These are phyloP conservation scores for Poicephalus gulielmi DNA, from an alignment of 2,113 vertebrate species.

Conservation along the genomic window DNA sequence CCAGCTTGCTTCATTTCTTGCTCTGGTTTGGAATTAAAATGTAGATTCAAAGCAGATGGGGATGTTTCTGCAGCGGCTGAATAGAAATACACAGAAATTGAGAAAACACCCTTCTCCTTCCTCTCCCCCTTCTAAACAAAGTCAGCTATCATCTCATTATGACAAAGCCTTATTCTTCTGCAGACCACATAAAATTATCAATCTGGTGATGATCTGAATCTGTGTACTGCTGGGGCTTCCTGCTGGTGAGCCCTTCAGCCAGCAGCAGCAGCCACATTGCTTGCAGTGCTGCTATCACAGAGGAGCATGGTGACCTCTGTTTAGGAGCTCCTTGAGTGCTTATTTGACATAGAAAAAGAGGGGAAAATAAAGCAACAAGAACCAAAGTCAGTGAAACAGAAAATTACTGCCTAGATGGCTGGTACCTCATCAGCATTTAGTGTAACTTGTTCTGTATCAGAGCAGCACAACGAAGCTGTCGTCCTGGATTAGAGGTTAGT, in stretches of 20 bases:
- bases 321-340: background rate
- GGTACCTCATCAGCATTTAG: background rate
- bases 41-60: constrained; percentile 63
- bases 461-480: background rate
- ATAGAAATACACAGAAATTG: constrained; percentile 30
- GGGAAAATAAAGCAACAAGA: background rate
- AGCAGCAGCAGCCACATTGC: background rate
- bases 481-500: constrained; percentile 2
- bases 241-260: background rate
- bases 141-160: constrained; percentile 18
- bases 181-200: constrained; percentile 19
- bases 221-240: background rate
- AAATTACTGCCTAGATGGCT: constrained; percentile 6
- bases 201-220: background rate
- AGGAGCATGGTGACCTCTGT: background rate
- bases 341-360: constrained; percentile 25
- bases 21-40: constrained; percentile 29
- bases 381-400: constrained; percentile 12
- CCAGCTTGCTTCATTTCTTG: constrained; percentile 9
- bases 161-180: constrained; percentile 47
- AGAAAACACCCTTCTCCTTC: background rate
- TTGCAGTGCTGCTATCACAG: accelerated
- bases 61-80: constrained; percentile 53
- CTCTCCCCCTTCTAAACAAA: background rate
- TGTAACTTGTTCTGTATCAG: background rate